Conservation (phyloP, 2,113 vertebrate species). For the Puma concolor region DNA sequence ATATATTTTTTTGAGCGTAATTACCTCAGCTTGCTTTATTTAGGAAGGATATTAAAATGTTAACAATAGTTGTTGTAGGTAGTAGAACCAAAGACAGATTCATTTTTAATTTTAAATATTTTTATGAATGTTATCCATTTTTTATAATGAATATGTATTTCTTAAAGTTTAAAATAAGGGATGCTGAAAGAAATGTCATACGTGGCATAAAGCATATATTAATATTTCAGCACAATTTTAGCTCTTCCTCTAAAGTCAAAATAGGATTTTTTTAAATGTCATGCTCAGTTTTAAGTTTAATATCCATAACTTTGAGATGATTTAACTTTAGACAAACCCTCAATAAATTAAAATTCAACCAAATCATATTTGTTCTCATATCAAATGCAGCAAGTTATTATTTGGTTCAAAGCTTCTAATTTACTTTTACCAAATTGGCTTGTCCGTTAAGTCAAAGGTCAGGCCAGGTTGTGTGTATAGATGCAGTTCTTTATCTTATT, state of each 20-base stretch:
- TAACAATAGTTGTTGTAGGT: not conserved
- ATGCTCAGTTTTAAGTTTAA: not conserved
- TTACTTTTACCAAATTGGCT: not conserved
- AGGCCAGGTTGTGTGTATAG: not conserved
- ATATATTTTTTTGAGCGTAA: not conserved
- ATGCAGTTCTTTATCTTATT: not conserved
- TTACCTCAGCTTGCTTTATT: not conserved
- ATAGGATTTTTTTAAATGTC: not conserved
- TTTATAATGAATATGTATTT: not conserved
- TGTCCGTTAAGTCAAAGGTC: not conserved
- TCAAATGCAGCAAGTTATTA: not conserved
- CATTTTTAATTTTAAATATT: not conserved
- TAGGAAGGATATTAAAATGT: not conserved
- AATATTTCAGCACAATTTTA: not conserved
- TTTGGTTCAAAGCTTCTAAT: not conserved
- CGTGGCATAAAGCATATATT: not conserved
- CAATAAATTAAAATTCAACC: not conserved
- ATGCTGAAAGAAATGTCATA: not conserved
- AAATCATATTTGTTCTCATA: not conserved
- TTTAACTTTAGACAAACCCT: not conserved
- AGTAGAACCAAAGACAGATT: not conserved
- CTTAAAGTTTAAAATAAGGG: not conserved
- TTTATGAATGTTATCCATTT: not conserved
- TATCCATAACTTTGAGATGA: not conserved
- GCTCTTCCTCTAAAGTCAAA: not conserved